Evolutionary conservation across 2,797 vertebrate species (phyloP).

Genomic region (Otolemur crassicaudatus): DNA sequence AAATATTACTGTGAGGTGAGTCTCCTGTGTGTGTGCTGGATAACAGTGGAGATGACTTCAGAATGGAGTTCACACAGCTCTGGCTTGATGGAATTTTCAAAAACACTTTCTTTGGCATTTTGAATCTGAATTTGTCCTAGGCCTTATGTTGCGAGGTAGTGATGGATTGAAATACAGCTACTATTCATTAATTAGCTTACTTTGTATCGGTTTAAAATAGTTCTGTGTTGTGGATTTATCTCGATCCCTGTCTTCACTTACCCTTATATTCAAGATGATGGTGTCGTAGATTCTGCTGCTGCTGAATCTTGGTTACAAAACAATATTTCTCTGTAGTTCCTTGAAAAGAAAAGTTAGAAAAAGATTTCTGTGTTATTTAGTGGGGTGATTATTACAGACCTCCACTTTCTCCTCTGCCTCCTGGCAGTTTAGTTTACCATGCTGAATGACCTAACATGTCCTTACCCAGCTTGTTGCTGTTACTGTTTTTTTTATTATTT

Average conservation of each 20-base stretch:
- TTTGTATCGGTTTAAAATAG: not conserved
- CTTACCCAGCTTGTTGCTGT: not conserved
- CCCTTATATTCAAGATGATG: not conserved
- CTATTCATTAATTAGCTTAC: conserved; percentile 21
- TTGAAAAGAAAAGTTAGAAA: conserved; percentile 10
- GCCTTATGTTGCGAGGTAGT: conserved; percentile 39
- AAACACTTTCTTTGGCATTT: not conserved
- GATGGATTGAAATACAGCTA: conserved; percentile 14
- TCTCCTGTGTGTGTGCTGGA: not conserved
- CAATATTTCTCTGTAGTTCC: not conserved
- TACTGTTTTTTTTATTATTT: not conserved
- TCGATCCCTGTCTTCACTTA: conserved; percentile 14
- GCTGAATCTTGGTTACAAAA: not conserved
- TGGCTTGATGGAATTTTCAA: not conserved
- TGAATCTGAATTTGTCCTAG: not conserved
- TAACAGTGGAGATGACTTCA: not conserved
- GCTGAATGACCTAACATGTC: not conserved
- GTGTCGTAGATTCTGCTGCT: not conserved
- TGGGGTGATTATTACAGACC: not conserved
- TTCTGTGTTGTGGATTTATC: not conserved
- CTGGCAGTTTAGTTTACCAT: not conserved
- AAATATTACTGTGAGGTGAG: conserved; percentile 8
- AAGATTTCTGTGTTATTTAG: not conserved
- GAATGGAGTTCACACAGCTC: conserved; percentile 4
- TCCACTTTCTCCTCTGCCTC: not conserved